A percentile compares a stretch with the other conserved stretches of the same genome.
Evolutionary conservation across 2,113 vertebrate genomes (phyloP).

Genomic region (Cinclus cinclus): DNA sequence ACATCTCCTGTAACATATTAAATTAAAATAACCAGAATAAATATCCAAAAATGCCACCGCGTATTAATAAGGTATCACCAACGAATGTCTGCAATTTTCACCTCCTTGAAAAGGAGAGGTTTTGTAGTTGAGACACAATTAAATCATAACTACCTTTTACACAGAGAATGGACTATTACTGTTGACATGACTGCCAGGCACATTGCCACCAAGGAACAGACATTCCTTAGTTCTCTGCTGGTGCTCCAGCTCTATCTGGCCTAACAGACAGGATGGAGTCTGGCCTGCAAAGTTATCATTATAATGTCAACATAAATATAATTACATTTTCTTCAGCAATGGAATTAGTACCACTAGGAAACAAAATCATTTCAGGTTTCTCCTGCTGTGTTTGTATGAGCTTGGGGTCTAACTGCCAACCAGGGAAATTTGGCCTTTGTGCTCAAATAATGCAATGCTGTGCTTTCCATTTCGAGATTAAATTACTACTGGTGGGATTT

Average conservation of each 20-base stretch:
- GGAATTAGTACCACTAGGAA: conserved; percentile 43
- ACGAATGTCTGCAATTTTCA: neutral
- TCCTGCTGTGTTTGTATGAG: conserved; percentile 1
- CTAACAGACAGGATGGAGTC: neutral
- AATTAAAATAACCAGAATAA: neutral
- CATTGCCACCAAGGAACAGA: neutral
- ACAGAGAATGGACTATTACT: neutral
- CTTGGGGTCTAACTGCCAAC: conserved; percentile 9
- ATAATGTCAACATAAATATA: conserved; percentile 25
- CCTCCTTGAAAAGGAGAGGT: neutral
- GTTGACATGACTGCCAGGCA: neutral
- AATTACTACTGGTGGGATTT: conserved; percentile 14
- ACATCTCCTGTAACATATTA: neutral
- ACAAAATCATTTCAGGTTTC: conserved; percentile 36
- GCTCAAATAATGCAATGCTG: neutral
- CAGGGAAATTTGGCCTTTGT: conserved; percentile 43
- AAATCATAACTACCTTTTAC: neutral
- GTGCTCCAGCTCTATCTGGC: neutral
- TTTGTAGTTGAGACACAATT: neutral
- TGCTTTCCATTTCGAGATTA: neutral
- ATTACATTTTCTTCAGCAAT: conserved; percentile 18
- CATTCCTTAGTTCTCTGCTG: neutral
- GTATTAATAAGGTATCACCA: neutral
- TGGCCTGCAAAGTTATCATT: conserved; percentile 33
- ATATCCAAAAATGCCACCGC: neutral